Base-by-base conservation (phyloP, 2,888 invertebrate species). In the Phrixothrix hirtus region DNA sequence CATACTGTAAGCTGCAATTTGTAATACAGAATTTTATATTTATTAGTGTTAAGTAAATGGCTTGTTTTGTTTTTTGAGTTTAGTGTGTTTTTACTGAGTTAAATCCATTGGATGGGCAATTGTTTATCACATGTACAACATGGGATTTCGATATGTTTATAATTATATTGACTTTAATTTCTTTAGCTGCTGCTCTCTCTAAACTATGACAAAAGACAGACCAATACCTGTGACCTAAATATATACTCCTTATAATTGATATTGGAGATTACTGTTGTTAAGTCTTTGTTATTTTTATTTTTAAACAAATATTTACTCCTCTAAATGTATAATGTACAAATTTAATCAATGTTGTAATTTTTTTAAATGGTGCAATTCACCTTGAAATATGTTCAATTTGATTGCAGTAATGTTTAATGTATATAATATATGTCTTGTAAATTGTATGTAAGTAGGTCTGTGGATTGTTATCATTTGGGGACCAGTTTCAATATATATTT, bases 391-490 rank as follows among this genome's bases (percentile, higher is more conserved):
- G 12, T 37, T 25, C 17, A 35, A 35, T n/a, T 11, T 30, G 14
- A 32, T 26, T 45, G 39, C 21, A 12, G 21, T 38, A 37, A 46
- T 25, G 31, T 35, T 43, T 42, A 31, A 34, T 59, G 57, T 62
- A 62, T 48, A 60, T 60, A 60, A 44, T 42, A n/a, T n/a, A n/a
- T n/a, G n/a, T n/a, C n/a, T n/a, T 61, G 51, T 59, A 58, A 57
- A 57, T 55, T 59, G 54, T 60, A 56, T 59, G 56, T 50, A 46
- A 43, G 35, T 59, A 66, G 66, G 68, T 67, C 65, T 65, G 64
- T 65, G 68, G 68, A 66, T 65, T 68, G 67, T 67, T 67, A 65
- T 65, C 62, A 65, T 67, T 65, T 66, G 63, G 67, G 67, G 67
- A 66, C 66, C 67, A 66, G 64, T 66, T 66, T 60, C 57, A 62